Base-by-base conservation (phyloP, 2,888 invertebrate genomes). In the Cosmia trapezina region DNA sequence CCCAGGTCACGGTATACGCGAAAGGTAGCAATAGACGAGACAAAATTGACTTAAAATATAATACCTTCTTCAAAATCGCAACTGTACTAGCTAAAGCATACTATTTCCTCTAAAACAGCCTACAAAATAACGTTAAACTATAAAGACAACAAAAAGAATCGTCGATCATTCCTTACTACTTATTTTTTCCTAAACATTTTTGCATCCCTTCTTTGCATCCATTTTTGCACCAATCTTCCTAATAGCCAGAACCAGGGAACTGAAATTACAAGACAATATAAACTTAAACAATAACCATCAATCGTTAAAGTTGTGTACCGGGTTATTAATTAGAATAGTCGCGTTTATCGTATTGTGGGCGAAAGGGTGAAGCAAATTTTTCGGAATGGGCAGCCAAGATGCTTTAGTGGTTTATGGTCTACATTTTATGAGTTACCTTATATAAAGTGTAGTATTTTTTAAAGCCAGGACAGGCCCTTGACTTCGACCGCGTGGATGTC, bases 241-340 rank as follows among this genome's bases (percentile, higher is more conserved):
- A 77, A 76, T 73, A 68, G 64, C 69, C 11, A 65, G 43, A 57
- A 66, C 67, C 45, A 45, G 37, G 72, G 19, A 78, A 63, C 64
- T 72, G 51, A 61, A 66, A 73, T 74, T 67, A 73, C n/a, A 64
- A 60, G 56, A 82, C 71, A 80, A 66, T 81, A 80, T 72, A 85
- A 87, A 87, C 73, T 84, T 63, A 47, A 66, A 81, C 82, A 78
- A 79, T 82, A 81, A 78, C 80, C 82, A 83, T 87, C 73, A 80
- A 84, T 86, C 81, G 73, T 75, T 63, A 66, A 83, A 83, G 68
- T 83, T 77, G 68, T 62, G 60, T 72, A 70, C 73, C 57, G 22
- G 22, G 76, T 79, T 83, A 85, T 83, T 85, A 86, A 87, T 86
- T 80, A 81, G 61, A 81, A 84, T 75, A 65, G 61, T 69, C 61